Base-by-base conservation (phyloP, 2,113 vertebrate species). In the Dissostichus mawsoni region DNA sequence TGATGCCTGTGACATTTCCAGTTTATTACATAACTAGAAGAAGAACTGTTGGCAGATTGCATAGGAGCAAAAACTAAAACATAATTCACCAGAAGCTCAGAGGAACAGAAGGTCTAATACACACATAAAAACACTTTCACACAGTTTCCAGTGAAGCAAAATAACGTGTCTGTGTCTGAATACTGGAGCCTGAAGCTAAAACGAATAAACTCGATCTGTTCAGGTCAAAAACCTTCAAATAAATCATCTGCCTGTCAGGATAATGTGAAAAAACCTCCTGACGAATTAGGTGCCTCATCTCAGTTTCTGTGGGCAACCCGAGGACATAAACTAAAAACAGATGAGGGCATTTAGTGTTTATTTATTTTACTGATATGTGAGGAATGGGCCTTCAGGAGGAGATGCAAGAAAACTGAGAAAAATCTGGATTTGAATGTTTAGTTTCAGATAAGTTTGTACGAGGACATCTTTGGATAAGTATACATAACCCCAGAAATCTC, bases 271-370 rank as follows among this genome's bases (percentile, higher is more conserved):
- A 81, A 64, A 65, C 63, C 77, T 78, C 36, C 57, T 74, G 45
- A 76, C 61, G 63, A 56, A 78, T 68, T 55, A 59, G 29, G 57
- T 23, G 41, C 48, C 44, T 73, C 33, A 47, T 75, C 41, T 47
- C 14, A 1, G 66, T 78, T 74, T 61, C 3, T 41, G 36, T 41
- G 36, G 36, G 36, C 36, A 41, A 41, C 36, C 6, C 3, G 36
- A 41, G 7, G 53, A 76, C 79, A 83, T 65, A 84, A 81, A 85
- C 63, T 1, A 25, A 55, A 20, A n/a, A n/a, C 59, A 57, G n/a
- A 66, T 77, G 58, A 74, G 71, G 0, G 52, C n/a, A n/a, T n/a
- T 41, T 41, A 62, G 56, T 68, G 5, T 23, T 8, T 74, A n/a
- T 73, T 67, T 55, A 66, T 36, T 33, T 63, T 2, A 33, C 12